Evolutionary conservation across 2,113 vertebrate genomes (phyloP), one percentile per base, ranked within the genome.

Genomic region (Cynopterus brachyotis): DNA sequence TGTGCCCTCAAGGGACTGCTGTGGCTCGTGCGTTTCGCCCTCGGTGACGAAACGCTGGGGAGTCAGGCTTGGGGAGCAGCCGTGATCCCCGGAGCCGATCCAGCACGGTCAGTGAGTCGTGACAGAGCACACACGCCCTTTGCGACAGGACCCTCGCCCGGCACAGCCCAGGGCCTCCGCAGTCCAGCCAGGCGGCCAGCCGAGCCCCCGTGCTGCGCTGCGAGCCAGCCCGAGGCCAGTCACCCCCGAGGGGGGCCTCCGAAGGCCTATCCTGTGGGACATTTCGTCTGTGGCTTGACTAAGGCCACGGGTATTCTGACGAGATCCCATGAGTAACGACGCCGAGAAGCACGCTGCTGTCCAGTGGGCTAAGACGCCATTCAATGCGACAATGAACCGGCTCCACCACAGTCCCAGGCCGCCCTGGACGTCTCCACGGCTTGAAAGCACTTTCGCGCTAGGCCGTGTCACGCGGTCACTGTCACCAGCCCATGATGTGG

Each of bases 111-210:
- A 13, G 30, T 35, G 57, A 82, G 84, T 32, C 67, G 6, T 1
- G 22, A 30, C 59, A 20, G 45, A 5, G 9, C 13, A 1, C 7
- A 2, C 17, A 9, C 20, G 4, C 37, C 45, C 50, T 19, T 13
- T 24, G 6, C 16, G 32, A n/a, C 0, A 28, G 53, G 35, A 24
- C 53, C 53, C 7, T 2, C 2, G 0, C 28, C 20, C 66, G 6
- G 2, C 0, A 35, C 2, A 4, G 2, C 40, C 12, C 70, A 22
- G 26, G 24, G 55, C 62, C 78, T 64, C 80, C 47, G 70, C 35
- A 5, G 20, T 35, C 72, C 59, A 5, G 40, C 16, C 16, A 45
- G 30, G 30, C 80, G 64, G 40, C 55, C 30, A 26, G 35, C 62
- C 19, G 30, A 24, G 40, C 80, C 53, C 45, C 3, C 0, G 0